Base-by-base conservation (phyloP, 2,888 invertebrate species). In the Scaptomyza reducta region DNA sequence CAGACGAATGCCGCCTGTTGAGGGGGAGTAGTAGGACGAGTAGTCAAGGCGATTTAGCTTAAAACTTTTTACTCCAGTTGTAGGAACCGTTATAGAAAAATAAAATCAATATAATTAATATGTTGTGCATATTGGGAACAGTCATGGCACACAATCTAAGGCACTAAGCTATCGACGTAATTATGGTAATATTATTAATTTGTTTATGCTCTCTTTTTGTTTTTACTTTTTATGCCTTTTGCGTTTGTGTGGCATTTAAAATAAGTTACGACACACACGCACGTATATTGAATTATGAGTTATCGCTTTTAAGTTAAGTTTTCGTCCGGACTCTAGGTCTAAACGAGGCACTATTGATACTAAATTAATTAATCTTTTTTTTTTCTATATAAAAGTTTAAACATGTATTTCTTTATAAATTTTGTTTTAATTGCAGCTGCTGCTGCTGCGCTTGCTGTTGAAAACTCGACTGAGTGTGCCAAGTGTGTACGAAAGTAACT, bases 41-140 rank as follows among this genome's bases (percentile, higher is more conserved):
- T 18, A 18, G 29, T 27, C 13, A 14, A 35, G 9, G 9, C n/a
- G 51, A 40, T 53, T n/a, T 27, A 9, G 13, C 41, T 90, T 91
- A 91, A 61, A 85, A 75, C 79, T 89, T 90, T 89, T 89, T 90
- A 91, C 88, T 91, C 91, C 92, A 92, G 91, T 92, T 92, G 86
- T 91, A 91, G 66, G 91, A 91, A 82, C 92, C 92, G 90, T 91
- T 92, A 75, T 92, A 92, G 89, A 90, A 92, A 91, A 92, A 91
- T 85, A 92, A 91, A 89, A 91, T 92, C 89, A 91, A 90, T 89
- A 91, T 91, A 81, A 91, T 90, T 87, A 90, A 88, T 89, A 89
- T 90, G 68, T 86, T 83, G 89, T 90, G 90, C 91, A 90, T 91
- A 88, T 91, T 89, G 87, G 57, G 49, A 49, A 83, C 79, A 74